phyloP scores from a whole-genome alignment of 2,888 invertebrate species.

The Abrostola triplasia region DNA sequence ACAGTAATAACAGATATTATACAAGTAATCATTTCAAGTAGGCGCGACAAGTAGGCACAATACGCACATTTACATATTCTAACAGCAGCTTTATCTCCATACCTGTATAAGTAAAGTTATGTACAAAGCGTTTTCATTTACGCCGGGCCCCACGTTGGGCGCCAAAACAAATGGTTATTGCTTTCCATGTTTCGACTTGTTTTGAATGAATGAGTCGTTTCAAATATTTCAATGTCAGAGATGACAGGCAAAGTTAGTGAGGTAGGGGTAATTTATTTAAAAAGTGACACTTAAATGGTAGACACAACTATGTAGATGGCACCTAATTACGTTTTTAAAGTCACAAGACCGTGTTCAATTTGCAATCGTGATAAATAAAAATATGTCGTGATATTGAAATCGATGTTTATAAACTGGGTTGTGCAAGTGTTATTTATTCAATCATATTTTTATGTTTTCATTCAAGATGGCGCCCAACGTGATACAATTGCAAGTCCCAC shows the following conservation, averaged over 20 bases:
- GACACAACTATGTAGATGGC: constrained; percentile 18
- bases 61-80: constrained; percentile 46
- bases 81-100: constrained; percentile 28
- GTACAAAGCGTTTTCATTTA: constrained; percentile 61
- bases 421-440: neutral
- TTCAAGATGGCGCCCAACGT: constrained; percentile 5
- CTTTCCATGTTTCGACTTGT: constrained; percentile 55
- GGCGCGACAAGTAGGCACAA: constrained; percentile 25
- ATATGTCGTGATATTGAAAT: constrained; percentile 9
- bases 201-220: constrained; percentile 45
- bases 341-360: constrained; percentile 16
- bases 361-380: constrained; percentile 11
- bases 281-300: constrained; percentile 22
- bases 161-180: constrained; percentile 66
- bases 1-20: constrained; percentile 42
- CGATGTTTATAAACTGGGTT: neutral
- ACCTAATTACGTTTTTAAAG: constrained; percentile 26
- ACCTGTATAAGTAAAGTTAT: constrained; percentile 36
- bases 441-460: constrained; percentile 13
- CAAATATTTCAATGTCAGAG: constrained; percentile 48
- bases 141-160: constrained; percentile 61
- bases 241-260: constrained; percentile 36
- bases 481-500: constrained; percentile 20
- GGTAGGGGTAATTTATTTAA: constrained; percentile 28
- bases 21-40: constrained; percentile 44